Percentiles rank a stretch among this genome's conserved stretches.
These are phyloP conservation scores for Prionace glauca DNA, from an alignment of 2,797 vertebrate genomes.

Conservation along the genomic window DNA sequence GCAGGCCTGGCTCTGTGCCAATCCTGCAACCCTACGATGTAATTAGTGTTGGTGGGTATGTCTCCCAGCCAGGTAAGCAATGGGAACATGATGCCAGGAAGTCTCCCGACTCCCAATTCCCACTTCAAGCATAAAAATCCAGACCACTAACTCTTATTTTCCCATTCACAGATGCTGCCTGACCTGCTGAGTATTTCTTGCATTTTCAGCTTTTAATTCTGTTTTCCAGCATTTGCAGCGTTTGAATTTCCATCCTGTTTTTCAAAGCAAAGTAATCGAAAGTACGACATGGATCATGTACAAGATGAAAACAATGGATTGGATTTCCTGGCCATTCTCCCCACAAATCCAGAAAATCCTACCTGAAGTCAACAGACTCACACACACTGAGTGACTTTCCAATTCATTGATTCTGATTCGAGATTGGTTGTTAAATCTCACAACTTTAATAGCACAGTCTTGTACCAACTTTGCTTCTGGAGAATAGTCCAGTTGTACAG, in stretches of 20 bases:
- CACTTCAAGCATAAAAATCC: background rate
- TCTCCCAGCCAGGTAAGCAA: background rate
- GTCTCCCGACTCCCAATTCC: background rate
- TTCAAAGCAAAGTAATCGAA: background rate
- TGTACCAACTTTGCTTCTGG: background rate
- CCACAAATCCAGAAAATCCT: too few relatives aligned
- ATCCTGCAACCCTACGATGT: background rate
- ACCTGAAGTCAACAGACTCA: too few relatives aligned
- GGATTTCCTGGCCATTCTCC: too few relatives aligned
- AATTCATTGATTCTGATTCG: background rate
- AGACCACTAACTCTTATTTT: background rate
- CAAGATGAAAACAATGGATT: background rate
- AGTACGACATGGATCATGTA: background rate
- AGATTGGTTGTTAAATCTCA: conserved; percentile 22
- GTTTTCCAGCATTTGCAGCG: background rate
- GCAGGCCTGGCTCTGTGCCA: too few relatives aligned
- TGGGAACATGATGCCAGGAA: background rate
- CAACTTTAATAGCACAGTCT: background rate
- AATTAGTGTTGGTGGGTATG: background rate
- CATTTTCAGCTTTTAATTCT: background rate
- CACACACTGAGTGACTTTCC: background rate
- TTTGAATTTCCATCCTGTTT: background rate
- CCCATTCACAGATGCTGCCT: background rate
- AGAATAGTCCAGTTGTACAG: background rate
- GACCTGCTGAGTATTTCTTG: background rate